Evolutionary conservation across 2,113 vertebrate species (phyloP), one percentile per base, ranked within the genome.

Genomic region (Tragelaphus scriptus): DNA sequence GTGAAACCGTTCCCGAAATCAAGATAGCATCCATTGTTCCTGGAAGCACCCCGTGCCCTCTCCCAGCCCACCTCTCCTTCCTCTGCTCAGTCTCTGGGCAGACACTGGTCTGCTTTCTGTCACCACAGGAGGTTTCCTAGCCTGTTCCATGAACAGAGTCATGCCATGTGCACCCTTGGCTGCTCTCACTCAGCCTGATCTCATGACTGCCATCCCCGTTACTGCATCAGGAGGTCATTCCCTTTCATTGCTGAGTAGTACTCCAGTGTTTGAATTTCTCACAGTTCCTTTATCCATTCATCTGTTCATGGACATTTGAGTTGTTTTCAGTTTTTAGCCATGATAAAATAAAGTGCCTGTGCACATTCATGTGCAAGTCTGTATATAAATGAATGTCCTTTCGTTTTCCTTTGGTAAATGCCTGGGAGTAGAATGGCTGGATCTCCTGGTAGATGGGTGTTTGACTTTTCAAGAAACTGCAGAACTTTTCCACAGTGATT

Each of bases 201-300:
- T 44, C 30, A 0, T 2, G 49, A 47, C 30, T 40, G 17, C 15
- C 55, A 0, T 28, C n/a, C 25, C 6, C 10, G 26, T 11, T 12
- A 6, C 17, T 30, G 16, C 25, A 0, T 77, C 36, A 1, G 21
- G 13, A 2, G 30, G 7, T 44, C 36, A 0, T 28, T 23, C 63
- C n/a, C 25, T 58, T 26, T 19, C 12, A 5, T 15, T 55, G 85
- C 63, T 17, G 51, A 26, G 61, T 28, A 7, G 26, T 19, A 6
- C 5, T 59, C 11, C 12, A 0, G 63, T 19, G 32, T 53, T 2
- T 3, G 40, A 12, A 1, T 21, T 0, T 4, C 5, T 47, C 65
- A 11, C 61, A 44, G 1, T 19, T 11, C 9, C 56, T 53, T 19
- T 36, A 15, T 21, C 53, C 16, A 0, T 28, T 40, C 19, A 28